These are phyloP conservation scores for Osmerus eperlanus DNA, from an alignment of 2,113 vertebrate species.

Conservation along the genomic window DNA sequence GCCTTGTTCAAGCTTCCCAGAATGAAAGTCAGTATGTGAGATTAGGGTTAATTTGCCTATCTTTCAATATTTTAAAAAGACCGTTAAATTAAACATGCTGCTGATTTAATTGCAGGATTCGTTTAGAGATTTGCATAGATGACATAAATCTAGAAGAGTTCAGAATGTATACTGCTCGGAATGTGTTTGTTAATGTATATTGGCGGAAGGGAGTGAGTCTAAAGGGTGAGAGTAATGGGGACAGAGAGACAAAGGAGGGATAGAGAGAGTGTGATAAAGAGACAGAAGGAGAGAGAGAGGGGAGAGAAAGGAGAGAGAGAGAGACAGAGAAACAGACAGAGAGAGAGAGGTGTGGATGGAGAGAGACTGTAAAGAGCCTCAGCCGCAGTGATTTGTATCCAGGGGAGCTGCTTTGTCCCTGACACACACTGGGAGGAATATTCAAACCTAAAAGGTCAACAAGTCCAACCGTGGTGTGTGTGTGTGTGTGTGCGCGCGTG, in stretches of 20 bases:
- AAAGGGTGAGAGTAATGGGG: neutral
- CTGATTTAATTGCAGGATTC: too few relatives aligned
- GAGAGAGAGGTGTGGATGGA: neutral
- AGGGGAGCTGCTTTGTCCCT: neutral
- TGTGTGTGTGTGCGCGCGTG: neutral
- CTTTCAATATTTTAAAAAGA: too few relatives aligned
- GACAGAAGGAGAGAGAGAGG: neutral
- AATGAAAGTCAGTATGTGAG: too few relatives aligned
- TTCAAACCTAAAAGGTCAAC: constrained; percentile 29
- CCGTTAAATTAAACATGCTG: too few relatives aligned
- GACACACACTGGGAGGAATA: neutral
- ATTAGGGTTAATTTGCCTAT: too few relatives aligned
- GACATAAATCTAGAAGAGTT: too few relatives aligned
- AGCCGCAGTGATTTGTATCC: neutral
- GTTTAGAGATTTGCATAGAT: too few relatives aligned
- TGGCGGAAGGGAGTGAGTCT: neutral
- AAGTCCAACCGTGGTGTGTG: neutral
- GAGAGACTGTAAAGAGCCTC: neutral
- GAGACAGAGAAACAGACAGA: neutral
- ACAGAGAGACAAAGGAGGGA: neutral
- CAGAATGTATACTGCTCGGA: too few relatives aligned
- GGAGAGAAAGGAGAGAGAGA: neutral
- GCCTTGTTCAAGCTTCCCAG: too few relatives aligned
- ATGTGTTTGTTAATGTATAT: too few relatives aligned
- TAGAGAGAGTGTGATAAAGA: neutral